Evolutionary conservation across 2,888 invertebrate species (phyloP).

Genomic region (Melinopterus prodromus): DNA sequence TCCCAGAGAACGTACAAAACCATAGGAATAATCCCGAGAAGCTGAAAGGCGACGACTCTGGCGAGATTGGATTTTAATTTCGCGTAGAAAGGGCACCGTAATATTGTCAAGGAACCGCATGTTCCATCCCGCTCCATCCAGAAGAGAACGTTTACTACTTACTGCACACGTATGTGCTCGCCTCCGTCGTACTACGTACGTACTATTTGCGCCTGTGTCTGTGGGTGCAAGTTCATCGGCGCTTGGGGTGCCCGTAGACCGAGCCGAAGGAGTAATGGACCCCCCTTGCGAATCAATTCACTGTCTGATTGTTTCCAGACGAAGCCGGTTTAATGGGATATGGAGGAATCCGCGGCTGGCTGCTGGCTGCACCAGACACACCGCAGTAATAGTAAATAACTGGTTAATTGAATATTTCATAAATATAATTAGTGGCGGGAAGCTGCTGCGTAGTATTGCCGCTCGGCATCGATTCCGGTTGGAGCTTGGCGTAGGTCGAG

Average conservation of each 20-base stretch:
- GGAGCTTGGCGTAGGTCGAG: background rate
- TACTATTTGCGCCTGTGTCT: background rate
- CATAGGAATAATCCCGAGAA: slow-evolving; percentile 1
- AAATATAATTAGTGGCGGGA: slow-evolving; percentile 40
- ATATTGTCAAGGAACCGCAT: slow-evolving; percentile 36
- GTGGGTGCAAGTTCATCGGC: slow-evolving; percentile 11
- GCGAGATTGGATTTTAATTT: background rate
- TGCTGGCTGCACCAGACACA: slow-evolving; percentile 53
- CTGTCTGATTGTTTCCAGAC: slow-evolving; percentile 61
- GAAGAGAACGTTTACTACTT: slow-evolving; percentile 17
- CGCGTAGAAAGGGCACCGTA: slow-evolving; percentile 9
- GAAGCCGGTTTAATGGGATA: slow-evolving; percentile 59
- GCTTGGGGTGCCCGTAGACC: slow-evolving; percentile 24
- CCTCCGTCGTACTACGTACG: background rate
- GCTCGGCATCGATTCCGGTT: background rate
- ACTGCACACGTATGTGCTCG: slow-evolving; percentile 6
- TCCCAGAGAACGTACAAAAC: background rate
- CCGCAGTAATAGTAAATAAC: slow-evolving; percentile 49
- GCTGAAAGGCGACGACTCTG: background rate
- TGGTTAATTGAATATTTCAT: slow-evolving; percentile 53
- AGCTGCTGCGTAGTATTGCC: background rate
- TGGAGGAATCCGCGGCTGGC: slow-evolving; percentile 47
- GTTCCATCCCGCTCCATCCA: slow-evolving; percentile 27
- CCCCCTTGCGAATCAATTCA: slow-evolving; percentile 62
- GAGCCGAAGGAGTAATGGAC: slow-evolving; percentile 55